phyloP scores from a whole-genome alignment of 2,797 vertebrate genomes.

The Syncerus caffer region DNA sequence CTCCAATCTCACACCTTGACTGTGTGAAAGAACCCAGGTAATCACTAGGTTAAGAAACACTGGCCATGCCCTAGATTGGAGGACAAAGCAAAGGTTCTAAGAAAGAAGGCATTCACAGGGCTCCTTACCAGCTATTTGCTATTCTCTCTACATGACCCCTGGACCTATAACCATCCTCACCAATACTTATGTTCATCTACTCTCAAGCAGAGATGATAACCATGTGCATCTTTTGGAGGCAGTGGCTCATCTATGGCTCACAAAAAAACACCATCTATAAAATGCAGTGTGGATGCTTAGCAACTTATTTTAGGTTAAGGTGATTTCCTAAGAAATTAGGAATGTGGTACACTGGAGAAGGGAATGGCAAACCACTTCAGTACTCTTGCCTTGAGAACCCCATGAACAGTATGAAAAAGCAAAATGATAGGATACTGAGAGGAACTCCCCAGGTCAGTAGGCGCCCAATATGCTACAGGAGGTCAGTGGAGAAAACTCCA shows the following conservation, averaged over 20 bases:
- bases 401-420: too few species aligned
- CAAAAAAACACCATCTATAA: background rate
- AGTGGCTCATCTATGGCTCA: background rate
- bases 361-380: too few species aligned
- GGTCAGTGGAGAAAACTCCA: too few species aligned
- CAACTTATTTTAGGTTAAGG: background rate
- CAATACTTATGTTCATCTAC: background rate
- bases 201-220: background rate
- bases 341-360: too few species aligned
- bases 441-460: too few species aligned
- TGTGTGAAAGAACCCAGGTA: conserved; percentile 64
- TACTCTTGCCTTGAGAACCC: too few species aligned
- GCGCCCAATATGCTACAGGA: too few species aligned
- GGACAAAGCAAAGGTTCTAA: background rate
- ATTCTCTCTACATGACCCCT: background rate
- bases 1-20: conserved; percentile 61
- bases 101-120: background rate
- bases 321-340: background rate
- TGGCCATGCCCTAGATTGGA: background rate
- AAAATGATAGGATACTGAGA: too few species aligned
- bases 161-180: background rate
- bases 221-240: background rate
- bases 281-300: background rate
- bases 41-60: conserved; percentile 24
- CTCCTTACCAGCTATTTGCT: background rate